A percentile compares a stretch with the other conserved stretches of the same genome.
phyloP scores from a whole-genome alignment of 2,888 invertebrate species.

The Yponomeuta plumbellus region DNA sequence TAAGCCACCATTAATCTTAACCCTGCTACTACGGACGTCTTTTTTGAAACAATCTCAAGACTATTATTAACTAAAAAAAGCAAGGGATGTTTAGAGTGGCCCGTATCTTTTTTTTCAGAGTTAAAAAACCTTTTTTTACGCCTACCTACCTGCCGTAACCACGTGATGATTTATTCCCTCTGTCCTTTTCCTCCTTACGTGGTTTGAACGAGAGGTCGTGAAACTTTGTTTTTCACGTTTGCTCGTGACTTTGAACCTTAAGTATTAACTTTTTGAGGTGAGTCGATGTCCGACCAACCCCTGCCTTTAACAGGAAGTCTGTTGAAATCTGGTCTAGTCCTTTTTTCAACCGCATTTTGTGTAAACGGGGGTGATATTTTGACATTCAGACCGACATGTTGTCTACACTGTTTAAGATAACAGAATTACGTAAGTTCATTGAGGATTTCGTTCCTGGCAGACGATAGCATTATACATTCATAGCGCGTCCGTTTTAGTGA shows the following conservation, averaged over 20 bases:
- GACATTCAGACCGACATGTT: constrained; percentile 50
- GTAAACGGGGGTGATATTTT: constrained; percentile 58
- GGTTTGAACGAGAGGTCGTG: constrained; percentile 37
- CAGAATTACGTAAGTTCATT: constrained; percentile 19
- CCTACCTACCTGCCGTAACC: constrained; percentile 66
- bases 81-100: constrained; percentile 67
- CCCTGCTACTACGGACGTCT: constrained; percentile 53
- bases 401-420: constrained; percentile 50
- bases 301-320: constrained; percentile 58
- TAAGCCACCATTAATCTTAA: constrained; percentile 54
- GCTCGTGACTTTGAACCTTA: constrained; percentile 14
- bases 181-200: constrained; percentile 37
- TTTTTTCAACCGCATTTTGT: constrained; percentile 60
- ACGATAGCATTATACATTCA: constrained; percentile 35
- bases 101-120: constrained; percentile 48
- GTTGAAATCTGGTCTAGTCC: constrained; percentile 60
- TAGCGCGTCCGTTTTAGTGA: constrained; percentile 44
- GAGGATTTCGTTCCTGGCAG: not conserved
- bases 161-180: constrained; percentile 54
- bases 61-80: constrained; percentile 44
- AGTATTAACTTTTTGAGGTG: constrained; percentile 7
- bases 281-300: constrained; percentile 8
- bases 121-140: constrained; percentile 39
- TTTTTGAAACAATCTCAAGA: constrained; percentile 59
- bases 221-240: constrained; percentile 47